Evolutionary conservation across 2,888 invertebrate species (phyloP), one percentile per base, ranked within the genome.

Genomic region (Hypomecis punctinalis): DNA sequence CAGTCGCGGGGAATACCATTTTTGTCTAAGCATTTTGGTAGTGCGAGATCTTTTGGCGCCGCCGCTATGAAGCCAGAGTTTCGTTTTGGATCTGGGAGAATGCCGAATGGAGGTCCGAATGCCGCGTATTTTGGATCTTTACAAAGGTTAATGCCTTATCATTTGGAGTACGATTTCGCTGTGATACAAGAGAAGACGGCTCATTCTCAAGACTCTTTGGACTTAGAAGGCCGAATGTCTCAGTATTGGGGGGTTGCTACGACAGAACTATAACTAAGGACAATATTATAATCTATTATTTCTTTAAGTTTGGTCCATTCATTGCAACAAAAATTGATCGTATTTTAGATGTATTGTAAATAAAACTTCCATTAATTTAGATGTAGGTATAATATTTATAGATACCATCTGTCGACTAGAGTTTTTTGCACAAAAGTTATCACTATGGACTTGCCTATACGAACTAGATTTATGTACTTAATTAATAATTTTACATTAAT

Each of bases 201-300:
- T 47, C 93, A 93, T 61, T 89, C 90, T 56, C 94, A 95, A 74
- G 97, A 97, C 79, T 97, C 97, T 0, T 87, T 96, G 69, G 97
- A 97, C 79, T 94, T 96, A 68, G 97, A 97, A 79, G 95, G 95
- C 59, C 94, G 97, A 60, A 97, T 97, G 96, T 96, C 97, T 75
- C 97, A 97, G 77, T 97, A 97, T 87, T 97, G 97, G 97, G 97
- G 97, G 56, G 97, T 97, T 51, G 97, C 97, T 10, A 97, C 97
- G 0, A 97, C 97, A 0, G 97, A 97, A 85, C 87, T 97, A n/a
- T 52, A 52, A n/a, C 40, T 33, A 53, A 33, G 23, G 48, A 33
- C n/a, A n/a, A n/a, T n/a, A n/a, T n/a, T n/a, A n/a, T 48, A 23
- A 23, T 33, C 23, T 1, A 23, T 23, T 23, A 23, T 23, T 23